Evolutionary conservation across 2,797 vertebrate species (phyloP).

Genomic region (Labroides dimidiatus): DNA sequence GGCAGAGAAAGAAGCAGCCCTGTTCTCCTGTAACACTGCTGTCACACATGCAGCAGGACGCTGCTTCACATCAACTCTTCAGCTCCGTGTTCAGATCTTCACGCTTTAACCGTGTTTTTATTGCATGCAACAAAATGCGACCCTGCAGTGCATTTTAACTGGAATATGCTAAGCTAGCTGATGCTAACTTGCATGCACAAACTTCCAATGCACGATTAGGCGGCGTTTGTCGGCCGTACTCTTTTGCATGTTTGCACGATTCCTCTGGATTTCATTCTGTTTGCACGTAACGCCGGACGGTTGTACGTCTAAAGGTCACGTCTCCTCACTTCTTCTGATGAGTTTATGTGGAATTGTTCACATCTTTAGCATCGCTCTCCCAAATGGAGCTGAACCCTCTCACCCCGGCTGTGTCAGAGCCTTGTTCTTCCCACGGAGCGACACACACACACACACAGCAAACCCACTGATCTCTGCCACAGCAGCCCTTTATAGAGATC

Average conservation of each 20-base stretch:
- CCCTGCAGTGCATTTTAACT: too few relatives aligned
- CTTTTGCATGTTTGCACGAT: too few relatives aligned
- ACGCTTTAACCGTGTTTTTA: too few relatives aligned
- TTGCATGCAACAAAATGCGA: too few relatives aligned
- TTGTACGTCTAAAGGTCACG: neutral
- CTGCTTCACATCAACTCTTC: conserved; percentile 37
- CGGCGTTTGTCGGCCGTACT: too few relatives aligned
- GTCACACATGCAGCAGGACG: conserved; percentile 46
- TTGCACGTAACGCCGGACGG: too few relatives aligned
- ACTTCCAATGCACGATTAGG: too few relatives aligned
- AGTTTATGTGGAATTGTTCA: conserved; percentile 53
- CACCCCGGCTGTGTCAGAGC: conserved; percentile 60
- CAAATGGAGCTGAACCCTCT: conserved; percentile 55
- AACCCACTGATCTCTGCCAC: conserved; percentile 65
- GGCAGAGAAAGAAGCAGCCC: conserved; percentile 24
- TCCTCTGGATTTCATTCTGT: too few relatives aligned
- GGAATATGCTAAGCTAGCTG: too few relatives aligned
- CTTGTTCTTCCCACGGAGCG: conserved; percentile 74
- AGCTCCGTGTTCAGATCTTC: too few relatives aligned
- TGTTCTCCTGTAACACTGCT: conserved; percentile 59
- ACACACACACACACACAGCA: conserved; percentile 58
- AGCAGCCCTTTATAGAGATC: conserved; percentile 56
- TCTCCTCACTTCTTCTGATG: neutral
- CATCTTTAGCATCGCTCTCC: conserved; percentile 57
- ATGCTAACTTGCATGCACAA: too few relatives aligned